Base-by-base conservation (phyloP, 2,888 invertebrate species). In the Lasioglossum oenotherae region DNA sequence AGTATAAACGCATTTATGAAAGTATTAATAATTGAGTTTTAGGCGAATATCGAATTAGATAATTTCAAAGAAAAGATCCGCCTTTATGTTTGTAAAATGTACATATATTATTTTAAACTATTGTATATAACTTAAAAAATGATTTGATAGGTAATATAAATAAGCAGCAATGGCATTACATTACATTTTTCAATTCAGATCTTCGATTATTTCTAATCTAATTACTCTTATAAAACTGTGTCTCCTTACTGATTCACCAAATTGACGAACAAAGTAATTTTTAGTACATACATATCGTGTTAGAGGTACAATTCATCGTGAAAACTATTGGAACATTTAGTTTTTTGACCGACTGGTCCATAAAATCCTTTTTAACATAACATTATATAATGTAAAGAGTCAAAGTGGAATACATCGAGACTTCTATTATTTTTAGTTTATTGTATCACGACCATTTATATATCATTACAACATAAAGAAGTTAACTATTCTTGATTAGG, bases 241-340 rank as follows among this genome's bases (percentile, higher is more conserved):
- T 84, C 79, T 89, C 81, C 74, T 89, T 86, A 87, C 80, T 73
- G 60, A 85, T 85, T 82, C 85, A 85, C 89, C 81, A 80, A 82
- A 81, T 87, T 86, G 83, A 92, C 89, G 83, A 90, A 88, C 89
- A 90, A 91, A 91, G 86, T 93, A 93, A 92, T 91, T 92, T 93
- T 93, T 93, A 92, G 92, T 93, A 91, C 88, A 93, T 93, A 93
- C 93, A 93, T 93, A 93, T 93, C 93, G 92, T 92, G 77, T 91
- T 93, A 93, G 92, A 91, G 87, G 90, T 93, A 93, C 92, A 90
- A 92, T 88, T 87, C 81, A 85, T 86, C 83, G 73, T 85, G 75
- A 81, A 86, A 81, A 78, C 53, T 81, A 71, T 85, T 53, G 76
- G 81, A 78, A 46, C 31, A 83, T 86, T 89, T 53, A 78, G 88